Evolutionary conservation across 2,797 vertebrate genomes (phyloP).

Genomic region (Chaetophractus vellerosus): DNA sequence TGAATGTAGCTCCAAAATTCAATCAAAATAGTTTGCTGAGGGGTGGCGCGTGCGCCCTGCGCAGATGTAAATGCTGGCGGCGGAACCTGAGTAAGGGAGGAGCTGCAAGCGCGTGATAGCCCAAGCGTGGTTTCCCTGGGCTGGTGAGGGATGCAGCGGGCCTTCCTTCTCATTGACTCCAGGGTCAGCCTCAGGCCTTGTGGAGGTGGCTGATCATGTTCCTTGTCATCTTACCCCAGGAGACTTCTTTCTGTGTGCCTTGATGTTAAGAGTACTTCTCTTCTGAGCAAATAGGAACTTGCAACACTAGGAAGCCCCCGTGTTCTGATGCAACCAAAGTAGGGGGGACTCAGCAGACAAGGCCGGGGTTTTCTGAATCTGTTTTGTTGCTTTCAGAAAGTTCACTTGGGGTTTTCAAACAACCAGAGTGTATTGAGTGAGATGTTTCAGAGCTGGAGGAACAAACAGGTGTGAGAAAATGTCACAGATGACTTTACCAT

Average conservation of each 20-base stretch:
- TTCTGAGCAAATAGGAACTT: conserved; percentile 66
- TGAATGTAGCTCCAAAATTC: background rate
- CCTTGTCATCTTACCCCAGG: conserved; percentile 60
- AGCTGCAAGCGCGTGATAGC: too few relatives aligned
- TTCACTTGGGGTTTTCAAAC: background rate
- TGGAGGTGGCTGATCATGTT: background rate
- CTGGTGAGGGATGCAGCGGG: background rate
- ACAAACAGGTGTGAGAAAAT: background rate
- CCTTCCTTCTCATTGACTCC: conserved; percentile 68
- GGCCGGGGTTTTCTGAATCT: conserved; percentile 1
- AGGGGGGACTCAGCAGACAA: background rate
- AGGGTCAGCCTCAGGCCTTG: conserved; percentile 68
- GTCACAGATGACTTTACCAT: background rate
- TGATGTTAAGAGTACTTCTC: conserved; percentile 76
- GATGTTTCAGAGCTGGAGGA: conserved; percentile 22
- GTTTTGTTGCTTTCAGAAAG: background rate
- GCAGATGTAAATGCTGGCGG: too few relatives aligned
- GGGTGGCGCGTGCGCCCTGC: too few relatives aligned
- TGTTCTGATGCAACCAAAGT: conserved; percentile 64
- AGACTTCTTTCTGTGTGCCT: conserved; percentile 83
- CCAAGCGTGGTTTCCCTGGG: too few relatives aligned
- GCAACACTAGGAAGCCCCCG: background rate
- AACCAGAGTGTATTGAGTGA: background rate
- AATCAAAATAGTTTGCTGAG: background rate
- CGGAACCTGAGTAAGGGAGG: too few relatives aligned